Conservation (phyloP, 2,888 invertebrate genomes). For the Miltochrista miniata region DNA sequence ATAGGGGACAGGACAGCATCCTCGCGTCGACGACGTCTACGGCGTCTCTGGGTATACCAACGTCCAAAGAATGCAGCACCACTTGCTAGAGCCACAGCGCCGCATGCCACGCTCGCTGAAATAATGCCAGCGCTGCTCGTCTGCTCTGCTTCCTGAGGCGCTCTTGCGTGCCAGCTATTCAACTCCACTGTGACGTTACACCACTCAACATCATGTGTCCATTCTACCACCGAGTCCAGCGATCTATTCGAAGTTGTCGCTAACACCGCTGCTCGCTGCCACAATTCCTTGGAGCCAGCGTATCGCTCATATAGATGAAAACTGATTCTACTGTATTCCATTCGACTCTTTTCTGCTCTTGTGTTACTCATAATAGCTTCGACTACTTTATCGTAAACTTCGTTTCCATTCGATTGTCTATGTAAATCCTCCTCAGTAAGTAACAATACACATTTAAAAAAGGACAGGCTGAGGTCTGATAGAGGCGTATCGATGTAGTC, state of each 20-base stretch:
- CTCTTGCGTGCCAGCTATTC: constrained; percentile 23
- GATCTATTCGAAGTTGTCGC: constrained; percentile 35
- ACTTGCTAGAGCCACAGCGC: constrained; percentile 25
- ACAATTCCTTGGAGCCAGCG: constrained; percentile 16
- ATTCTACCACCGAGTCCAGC: constrained; percentile 36
- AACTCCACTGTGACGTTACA: constrained; percentile 34
- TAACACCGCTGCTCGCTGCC: constrained; percentile 45
- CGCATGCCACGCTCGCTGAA: constrained; percentile 18
- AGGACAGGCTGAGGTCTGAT: constrained; percentile 14
- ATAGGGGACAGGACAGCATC: constrained; percentile 45
- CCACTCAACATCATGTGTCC: constrained; percentile 37
- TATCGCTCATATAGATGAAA: constrained; percentile 47
- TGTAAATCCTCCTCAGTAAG: constrained; percentile 29
- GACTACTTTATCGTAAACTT: constrained; percentile 21
- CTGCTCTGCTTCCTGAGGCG: constrained; percentile 9
- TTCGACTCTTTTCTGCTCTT: constrained; percentile 15
- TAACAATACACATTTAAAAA: constrained; percentile 27
- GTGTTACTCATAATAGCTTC: constrained; percentile 18
- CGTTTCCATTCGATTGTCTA: constrained; percentile 12
- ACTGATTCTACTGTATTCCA: constrained; percentile 25
- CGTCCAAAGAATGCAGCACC: constrained; percentile 32
- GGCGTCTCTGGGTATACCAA: constrained; percentile 40
- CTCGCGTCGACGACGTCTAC: constrained; percentile 40
- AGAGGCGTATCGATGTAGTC: constrained; percentile 12
- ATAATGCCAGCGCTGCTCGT: constrained; percentile 22